Evolutionary conservation across 2,888 invertebrate species (phyloP).

Genomic region (Ctenicera cuprea): DNA sequence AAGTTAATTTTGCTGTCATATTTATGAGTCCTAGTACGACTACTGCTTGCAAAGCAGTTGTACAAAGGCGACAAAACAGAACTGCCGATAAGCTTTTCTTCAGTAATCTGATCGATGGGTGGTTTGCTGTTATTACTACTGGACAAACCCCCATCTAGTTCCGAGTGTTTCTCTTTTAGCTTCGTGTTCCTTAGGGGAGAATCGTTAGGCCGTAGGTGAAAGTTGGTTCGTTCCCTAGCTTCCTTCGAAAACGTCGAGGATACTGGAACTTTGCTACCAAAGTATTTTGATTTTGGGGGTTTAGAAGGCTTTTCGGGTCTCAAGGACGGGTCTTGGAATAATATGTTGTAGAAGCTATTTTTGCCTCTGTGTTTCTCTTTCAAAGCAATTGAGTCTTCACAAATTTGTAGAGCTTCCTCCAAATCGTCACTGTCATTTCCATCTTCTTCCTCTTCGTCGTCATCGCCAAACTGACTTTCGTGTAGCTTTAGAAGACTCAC

Average conservation of each 20-base stretch:
- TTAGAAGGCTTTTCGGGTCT: slow-evolving; percentile 35
- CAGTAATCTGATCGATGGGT: slow-evolving; percentile 12
- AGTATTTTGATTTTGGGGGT: slow-evolving; percentile 16
- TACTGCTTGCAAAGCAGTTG: slow-evolving; percentile 53
- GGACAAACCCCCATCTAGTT: slow-evolving; percentile 20
- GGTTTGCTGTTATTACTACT: slow-evolving; percentile 45
- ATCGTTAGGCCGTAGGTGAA: slow-evolving; percentile 34
- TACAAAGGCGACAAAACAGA: slow-evolving; percentile 57
- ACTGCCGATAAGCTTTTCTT: slow-evolving; percentile 51
- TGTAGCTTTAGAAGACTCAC: slow-evolving; percentile 43
- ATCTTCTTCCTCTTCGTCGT: slow-evolving; percentile 53
- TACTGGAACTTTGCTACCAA: slow-evolving; percentile 19
- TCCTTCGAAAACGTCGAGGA: slow-evolving; percentile 40
- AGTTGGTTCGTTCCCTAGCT: slow-evolving; percentile 33
- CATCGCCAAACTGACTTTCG: slow-evolving; percentile 44
- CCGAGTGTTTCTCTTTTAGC: slow-evolving; percentile 38
- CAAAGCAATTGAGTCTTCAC: slow-evolving; percentile 65
- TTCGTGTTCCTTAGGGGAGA: slow-evolving; percentile 23
- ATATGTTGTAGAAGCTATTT: slow-evolving; percentile 50
- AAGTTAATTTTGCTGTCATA: slow-evolving; percentile 44
- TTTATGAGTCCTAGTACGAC: slow-evolving; percentile 35
- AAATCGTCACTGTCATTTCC: slow-evolving; percentile 61
- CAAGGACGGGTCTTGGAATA: slow-evolving; percentile 46
- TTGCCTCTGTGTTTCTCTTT: slow-evolving; percentile 69
- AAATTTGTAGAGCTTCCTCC: slow-evolving; percentile 57